A percentile compares a stretch with the other conserved stretches of the same genome.
Conservation (phyloP, 2,797 vertebrate genomes). For the Otolemur crassicaudatus region DNA sequence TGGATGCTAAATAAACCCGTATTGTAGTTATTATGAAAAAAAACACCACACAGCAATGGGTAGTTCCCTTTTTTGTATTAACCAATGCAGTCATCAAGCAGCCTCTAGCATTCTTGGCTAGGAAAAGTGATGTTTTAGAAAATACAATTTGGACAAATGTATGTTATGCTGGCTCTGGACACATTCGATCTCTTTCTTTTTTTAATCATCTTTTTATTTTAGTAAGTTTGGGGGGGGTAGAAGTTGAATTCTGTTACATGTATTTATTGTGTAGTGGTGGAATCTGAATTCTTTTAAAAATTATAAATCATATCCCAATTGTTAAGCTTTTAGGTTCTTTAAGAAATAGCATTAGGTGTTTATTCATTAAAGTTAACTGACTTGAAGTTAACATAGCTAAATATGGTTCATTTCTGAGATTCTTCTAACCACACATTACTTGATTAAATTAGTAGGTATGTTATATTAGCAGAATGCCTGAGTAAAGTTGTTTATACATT, state of each 20-base stretch:
- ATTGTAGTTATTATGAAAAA: slow-evolving; percentile 10
- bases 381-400: not conserved
- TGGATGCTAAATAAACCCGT: slow-evolving; percentile 15
- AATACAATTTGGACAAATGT: slow-evolving; percentile 58
- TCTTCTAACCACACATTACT: slow-evolving; percentile 52
- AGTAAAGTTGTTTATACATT: not conserved
- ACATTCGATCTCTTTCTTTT: not conserved
- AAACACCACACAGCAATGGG: not conserved
- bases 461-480: not conserved
- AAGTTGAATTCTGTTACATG: not conserved
- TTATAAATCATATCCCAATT: not conserved
- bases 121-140: slow-evolving; percentile 25
- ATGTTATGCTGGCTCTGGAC: not conserved
- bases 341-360: not conserved
- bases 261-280: not conserved
- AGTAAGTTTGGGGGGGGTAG: not conserved
- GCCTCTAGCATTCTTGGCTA: slow-evolving; percentile 17
- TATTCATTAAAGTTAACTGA: slow-evolving; percentile 37
- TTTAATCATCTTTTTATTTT: not conserved
- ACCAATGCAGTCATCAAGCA: not conserved
- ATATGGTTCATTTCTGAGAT: not conserved
- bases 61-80: slow-evolving; percentile 22
- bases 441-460: slow-evolving; percentile 18
- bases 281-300: not conserved
- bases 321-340: not conserved